These are phyloP conservation scores for Sitobion miscanthi DNA, from an alignment of 1,140 invertebrate genomes.

Conservation along the genomic window DNA sequence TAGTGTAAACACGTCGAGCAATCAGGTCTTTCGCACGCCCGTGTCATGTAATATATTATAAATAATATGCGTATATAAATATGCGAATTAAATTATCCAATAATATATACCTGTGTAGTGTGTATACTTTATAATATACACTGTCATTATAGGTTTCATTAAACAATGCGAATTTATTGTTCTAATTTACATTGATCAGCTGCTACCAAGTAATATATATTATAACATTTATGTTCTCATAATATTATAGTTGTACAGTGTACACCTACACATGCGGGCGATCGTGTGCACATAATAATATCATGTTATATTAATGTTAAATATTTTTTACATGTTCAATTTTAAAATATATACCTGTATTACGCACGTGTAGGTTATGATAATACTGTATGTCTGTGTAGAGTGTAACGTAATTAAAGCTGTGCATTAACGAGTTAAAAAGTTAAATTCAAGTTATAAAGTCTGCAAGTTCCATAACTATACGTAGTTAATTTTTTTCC, in stretches of 20 bases:
- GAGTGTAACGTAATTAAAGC: neutral
- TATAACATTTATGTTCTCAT: no score
- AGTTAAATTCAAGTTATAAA: neutral
- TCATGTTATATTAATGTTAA: neutral
- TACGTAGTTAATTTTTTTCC: neutral
- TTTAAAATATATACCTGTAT: neutral
- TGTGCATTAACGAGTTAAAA: neutral
- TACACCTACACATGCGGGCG: neutral
- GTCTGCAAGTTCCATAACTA: neutral
- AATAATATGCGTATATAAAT: neutral
- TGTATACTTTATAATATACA: neutral
- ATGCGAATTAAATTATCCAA: neutral
- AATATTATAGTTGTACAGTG: neutral
- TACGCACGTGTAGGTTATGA: neutral
- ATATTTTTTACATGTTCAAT: neutral
- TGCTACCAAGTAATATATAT: neutral
- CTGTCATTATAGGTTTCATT: neutral
- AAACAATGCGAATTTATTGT: neutral
- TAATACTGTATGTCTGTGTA: neutral
- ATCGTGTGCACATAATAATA: neutral
- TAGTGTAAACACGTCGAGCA: neutral
- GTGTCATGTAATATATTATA: no score
- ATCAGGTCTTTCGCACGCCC: neutral
- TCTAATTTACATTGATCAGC: slow-evolving; percentile 2
- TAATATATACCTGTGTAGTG: neutral